Evolutionary conservation across 2,113 vertebrate genomes (phyloP), one percentile per base, ranked within the genome.

Genomic region (Serilophus lunatus): DNA sequence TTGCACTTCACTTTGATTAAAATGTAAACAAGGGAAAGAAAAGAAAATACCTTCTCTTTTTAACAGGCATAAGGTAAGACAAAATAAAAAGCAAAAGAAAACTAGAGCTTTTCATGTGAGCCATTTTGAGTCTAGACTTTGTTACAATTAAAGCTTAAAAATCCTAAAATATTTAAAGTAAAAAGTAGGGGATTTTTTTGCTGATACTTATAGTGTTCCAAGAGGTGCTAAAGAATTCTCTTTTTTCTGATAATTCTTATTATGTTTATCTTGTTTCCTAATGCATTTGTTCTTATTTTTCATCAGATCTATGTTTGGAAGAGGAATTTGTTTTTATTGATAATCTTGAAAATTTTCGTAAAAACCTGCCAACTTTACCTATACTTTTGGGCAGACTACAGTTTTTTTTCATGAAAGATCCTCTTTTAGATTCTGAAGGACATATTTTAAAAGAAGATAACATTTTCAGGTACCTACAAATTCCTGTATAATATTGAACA

Each of bases 281-380:
- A 78, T 91, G 31, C 45, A 36, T 35, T 71, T 90, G 96, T 89
- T 86, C 40, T 82, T 88, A 36, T 79, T 82, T 97, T 44, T 78
- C 81, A 81, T 60, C 94, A 98, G 98, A 96, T 95, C 97, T 98
- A 26, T 92, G 1, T 90, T 82, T 98, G 89, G 96, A 97, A 78
- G 96, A 98, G 15, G 96, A 98, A 80, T 50, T 97, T 57, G 35
- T 97, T 92, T 98, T 97, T 94, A 20, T 61, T 86, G 84, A 96
- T 83, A 44, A 92, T 85, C 92, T 97, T 68, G 70, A 65, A 80
- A 18, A n/a, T 38, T 95, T 87, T 95, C 17, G 5, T 72, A 95
- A 86, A 82, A 94, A 86, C 0, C 18, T 97, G 40, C 97, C 98
- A 65, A 75, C 91, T 82, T 69, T 82, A 53, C 70, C 78, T 72